Evolutionary conservation across 2,888 invertebrate species (phyloP), one percentile per base, ranked within the genome.

Genomic region (Volucella inflata): DNA sequence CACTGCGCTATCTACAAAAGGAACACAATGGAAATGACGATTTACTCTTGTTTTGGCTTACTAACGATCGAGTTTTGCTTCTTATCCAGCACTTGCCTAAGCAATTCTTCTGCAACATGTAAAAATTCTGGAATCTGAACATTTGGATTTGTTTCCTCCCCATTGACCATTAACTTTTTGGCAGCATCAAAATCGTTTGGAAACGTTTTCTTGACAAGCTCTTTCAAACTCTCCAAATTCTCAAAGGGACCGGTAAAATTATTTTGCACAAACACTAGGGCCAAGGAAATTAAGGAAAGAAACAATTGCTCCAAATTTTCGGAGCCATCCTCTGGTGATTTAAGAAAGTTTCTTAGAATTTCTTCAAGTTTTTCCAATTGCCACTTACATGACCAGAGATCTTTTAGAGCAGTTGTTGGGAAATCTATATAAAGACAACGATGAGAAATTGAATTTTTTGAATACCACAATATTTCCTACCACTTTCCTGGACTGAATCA

Each of bases 191-290:
- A 78, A 51, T 77, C 10, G 80, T 40, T 88, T 17, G 88, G 82
- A 51, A 91, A 90, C 8, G 65, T 72, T 71, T 87, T 74, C 10
- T 91, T 91, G 16, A 94, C 89, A 88, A 93, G 93, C 44, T 93
- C 89, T 12, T 91, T 90, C 59, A 93, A 88, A 55, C 91, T 89
- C 0, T 93, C 89, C 0, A 93, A 89, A 38, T 93, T 90, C 53
- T 93, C 91, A 16, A 87, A 87, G 3, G 97, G 96, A 0, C 97
- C 96, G 64, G 95, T 95, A 94, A 97, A 98, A 92, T 98, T 98
- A 68, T 93, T 93, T 90, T 97, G 96, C 70, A 96, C 94, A 92
- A 97, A 98, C 36, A 94, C 93, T 64, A 96, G 93, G 38, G 97
- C 92, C 87, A 95, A 93, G 46, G 95, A 93, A 16, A 96, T 93